These are phyloP conservation scores for Ectropis crepuscularia DNA, from an alignment of 2,888 invertebrate species.

Conservation along the genomic window DNA sequence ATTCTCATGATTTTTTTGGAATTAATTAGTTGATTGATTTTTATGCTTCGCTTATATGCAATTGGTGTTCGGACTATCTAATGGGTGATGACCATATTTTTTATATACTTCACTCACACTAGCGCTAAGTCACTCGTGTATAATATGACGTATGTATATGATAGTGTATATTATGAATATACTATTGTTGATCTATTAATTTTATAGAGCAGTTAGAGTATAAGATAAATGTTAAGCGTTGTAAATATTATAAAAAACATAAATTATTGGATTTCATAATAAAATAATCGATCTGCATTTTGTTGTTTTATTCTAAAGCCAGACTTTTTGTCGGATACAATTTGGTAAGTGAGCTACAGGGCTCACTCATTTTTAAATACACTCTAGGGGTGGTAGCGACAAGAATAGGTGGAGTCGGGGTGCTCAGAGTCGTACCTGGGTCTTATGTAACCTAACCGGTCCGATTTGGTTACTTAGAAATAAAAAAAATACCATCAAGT, in stretches of 20 bases:
- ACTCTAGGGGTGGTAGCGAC: too few species aligned
- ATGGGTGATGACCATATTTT: constrained; percentile 5
- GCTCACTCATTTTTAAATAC: too few species aligned
- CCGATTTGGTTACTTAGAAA: too few species aligned
- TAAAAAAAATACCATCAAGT: too few species aligned
- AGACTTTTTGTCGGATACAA: too few species aligned
- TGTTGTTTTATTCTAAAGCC: constrained; percentile 26
- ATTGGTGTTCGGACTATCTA: not conserved
- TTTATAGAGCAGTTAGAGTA: constrained; percentile 46
- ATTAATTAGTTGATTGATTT: not conserved
- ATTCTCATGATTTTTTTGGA: not conserved
- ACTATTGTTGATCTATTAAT: constrained; percentile 45
- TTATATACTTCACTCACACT: constrained; percentile 27
- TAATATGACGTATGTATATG: constrained; percentile 24
- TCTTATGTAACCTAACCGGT: too few species aligned
- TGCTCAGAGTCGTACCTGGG: too few species aligned
- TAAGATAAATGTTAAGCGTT: constrained; percentile 61
- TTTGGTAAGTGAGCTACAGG: too few species aligned
- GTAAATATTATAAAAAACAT: constrained; percentile 74
- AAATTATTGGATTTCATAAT: constrained; percentile 82
- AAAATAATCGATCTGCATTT: constrained; percentile 69
- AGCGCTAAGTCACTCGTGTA: constrained; percentile 27
- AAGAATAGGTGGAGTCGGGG: too few species aligned
- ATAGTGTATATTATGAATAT: constrained; percentile 34
- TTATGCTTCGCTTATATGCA: not conserved